phyloP scores from a whole-genome alignment of 2,888 invertebrate species.

The Torymus tubicola region DNA sequence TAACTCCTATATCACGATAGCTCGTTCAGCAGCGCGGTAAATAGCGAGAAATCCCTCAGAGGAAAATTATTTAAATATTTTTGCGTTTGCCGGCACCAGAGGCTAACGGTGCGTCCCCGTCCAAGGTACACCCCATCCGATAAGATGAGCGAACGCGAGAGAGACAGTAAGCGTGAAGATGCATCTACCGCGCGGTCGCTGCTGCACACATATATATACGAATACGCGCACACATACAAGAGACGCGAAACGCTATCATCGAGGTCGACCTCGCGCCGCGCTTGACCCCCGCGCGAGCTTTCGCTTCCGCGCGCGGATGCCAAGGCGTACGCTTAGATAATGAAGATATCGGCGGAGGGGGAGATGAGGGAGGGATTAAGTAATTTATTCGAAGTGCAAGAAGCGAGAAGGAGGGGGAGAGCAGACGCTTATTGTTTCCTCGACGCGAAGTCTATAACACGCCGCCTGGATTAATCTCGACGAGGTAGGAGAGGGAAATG shows the following conservation, averaged over 20 bases:
- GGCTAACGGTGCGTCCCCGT: slow-evolving; percentile 36
- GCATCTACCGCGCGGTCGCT: slow-evolving; percentile 54
- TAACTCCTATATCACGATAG: no score
- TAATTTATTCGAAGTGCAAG: slow-evolving; percentile 33
- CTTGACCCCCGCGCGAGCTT: slow-evolving; percentile 55
- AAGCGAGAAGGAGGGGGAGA: not conserved
- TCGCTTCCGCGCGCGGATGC: slow-evolving; percentile 47
- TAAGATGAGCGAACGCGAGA: slow-evolving; percentile 54
- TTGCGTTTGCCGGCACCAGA: not conserved
- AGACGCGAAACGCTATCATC: slow-evolving; percentile 57
- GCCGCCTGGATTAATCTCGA: slow-evolving; percentile 37
- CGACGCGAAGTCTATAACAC: not conserved
- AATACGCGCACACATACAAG: not conserved
- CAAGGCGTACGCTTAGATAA: slow-evolving; percentile 51
- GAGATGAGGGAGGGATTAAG: slow-evolving; percentile 29
- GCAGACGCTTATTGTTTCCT: slow-evolving; percentile 44
- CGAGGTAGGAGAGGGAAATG: slow-evolving; percentile 5
- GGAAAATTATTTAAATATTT: slow-evolving; percentile 54
- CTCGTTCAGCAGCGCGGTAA: not conserved
- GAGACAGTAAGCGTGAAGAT: slow-evolving; percentile 43
- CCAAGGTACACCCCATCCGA: slow-evolving; percentile 58
- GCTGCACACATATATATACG: not conserved
- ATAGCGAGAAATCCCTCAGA: slow-evolving; percentile 9
- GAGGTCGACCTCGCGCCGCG: slow-evolving; percentile 59
- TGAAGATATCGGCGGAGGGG: slow-evolving; percentile 52